These are phyloP conservation scores for Trichogramma pretiosum DNA, from an alignment of 1,140 invertebrate genomes.

Conservation along the genomic window DNA sequence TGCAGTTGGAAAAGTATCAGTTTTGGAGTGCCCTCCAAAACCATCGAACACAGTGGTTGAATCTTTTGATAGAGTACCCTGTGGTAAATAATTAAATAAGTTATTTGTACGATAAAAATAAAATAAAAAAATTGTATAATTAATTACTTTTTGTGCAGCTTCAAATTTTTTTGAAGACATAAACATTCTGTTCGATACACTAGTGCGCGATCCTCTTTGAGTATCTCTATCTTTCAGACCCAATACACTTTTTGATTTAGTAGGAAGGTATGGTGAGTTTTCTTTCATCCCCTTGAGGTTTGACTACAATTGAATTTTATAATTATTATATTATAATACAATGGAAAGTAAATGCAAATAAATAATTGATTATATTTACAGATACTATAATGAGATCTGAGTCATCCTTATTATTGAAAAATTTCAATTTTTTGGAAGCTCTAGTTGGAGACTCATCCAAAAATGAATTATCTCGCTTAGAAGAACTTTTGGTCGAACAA, in stretches of 20 bases:
- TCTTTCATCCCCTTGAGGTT: too few species aligned
- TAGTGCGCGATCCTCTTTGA: not conserved
- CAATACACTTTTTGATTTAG: slow-evolving; percentile 21
- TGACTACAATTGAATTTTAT: too few species aligned
- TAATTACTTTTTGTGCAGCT: not conserved
- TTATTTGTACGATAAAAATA: not conserved
- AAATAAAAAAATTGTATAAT: not conserved
- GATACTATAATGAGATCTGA: slow-evolving; percentile 2
- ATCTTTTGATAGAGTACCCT: slow-evolving; percentile 1
- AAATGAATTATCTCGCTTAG: not conserved
- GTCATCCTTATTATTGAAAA: not conserved
- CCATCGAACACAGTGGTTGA: slow-evolving; percentile 27
- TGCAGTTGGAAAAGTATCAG: slow-evolving; percentile 26
- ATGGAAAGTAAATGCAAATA: too few species aligned
- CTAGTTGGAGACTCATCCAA: not conserved
- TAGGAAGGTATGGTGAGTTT: slow-evolving; percentile 21
- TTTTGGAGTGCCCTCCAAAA: slow-evolving; percentile 33
- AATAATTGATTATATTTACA: slow-evolving; percentile 2
- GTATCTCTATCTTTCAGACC: slow-evolving; percentile 2
- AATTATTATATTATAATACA: too few species aligned
- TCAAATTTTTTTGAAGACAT: slow-evolving; percentile 6
- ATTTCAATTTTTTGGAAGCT: too few species aligned
- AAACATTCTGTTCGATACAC: not conserved
- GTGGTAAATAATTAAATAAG: not conserved
- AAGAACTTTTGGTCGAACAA: not conserved